Evolutionary conservation across 2,797 vertebrate genomes (phyloP), one percentile per base, ranked within the genome.

Genomic region (Oryzias sinensis): DNA sequence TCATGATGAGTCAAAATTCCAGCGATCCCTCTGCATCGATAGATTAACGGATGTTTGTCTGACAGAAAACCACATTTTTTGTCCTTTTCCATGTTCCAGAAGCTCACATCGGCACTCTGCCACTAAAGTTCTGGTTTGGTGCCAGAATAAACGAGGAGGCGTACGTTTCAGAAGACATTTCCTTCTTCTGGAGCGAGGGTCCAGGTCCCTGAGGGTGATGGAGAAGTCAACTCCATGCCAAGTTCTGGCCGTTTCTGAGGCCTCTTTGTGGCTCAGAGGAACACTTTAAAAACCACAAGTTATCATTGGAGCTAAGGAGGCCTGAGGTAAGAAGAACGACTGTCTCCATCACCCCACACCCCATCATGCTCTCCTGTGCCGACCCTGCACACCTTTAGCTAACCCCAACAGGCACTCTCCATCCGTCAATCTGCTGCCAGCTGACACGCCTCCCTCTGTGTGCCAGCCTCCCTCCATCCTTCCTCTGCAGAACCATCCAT

Each of bases 221-320:
- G 93, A 95, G 93, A 78, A 86, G 84, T 84, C 77, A 60, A 76
- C 74, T 79, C 79, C 79, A 87, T 87, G 88, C 92, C 85, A 84
- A 89, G 91, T 88, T 84, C 86, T 22, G 65, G 80, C 81, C 75
- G 88, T 93, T 95, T 90, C 93, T 95, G 92, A 95, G 89, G 76
- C 91, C 91, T 93, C 94, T 95, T 97, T 97, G 95, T 96, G 94
- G 93, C 83, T 93, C 68, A 0, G 87, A 87, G 89, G 87, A 93
- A 93, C 85, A 89, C 91, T 92, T 88, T 67, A 79, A 88, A 94
- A 94, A 91, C 94, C 94, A 77, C 95, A 95, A 96, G 95, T 96
- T 95, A 95, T 93, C 91, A 91, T 91, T 90, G 92, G 91, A 93
- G 88, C 90, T 73, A 88, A 73, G 84, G 80, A 92, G 89, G 87